Evolutionary conservation across 37 sponge, comb jelly and placozoan genomes (phyloP), one percentile per base, ranked within the genome.

Genomic region (Oopsacas minuta): DNA sequence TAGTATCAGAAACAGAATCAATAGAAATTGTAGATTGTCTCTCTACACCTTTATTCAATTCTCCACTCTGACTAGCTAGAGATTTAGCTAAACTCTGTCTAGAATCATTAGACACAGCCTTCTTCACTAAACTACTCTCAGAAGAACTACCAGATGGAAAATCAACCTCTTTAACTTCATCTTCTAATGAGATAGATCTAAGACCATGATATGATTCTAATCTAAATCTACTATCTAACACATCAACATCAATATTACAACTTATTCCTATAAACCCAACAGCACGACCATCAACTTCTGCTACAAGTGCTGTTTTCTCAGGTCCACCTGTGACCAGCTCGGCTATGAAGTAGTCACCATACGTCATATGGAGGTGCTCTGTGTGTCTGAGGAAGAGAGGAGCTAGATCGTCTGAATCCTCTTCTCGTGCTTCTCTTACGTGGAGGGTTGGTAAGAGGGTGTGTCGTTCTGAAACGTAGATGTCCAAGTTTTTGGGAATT

Each of bases 321-420:
- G 95, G 94, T 37, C 95, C 94, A 51, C 90, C 89, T 28, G 90
- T 96, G 35, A 98, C 92, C 88, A 98, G 49, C 87, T 98, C 99
- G 49, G 99, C 94, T 37, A 98, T 83, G 82, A 98, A 98, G 83
- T 90, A 93, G 7, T 95, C 94, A 0, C 99, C 99, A 87, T 97
- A 97, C 3, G 90, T 88, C 38, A 84, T 61, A 36, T 81, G 82
- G 0, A 95, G 82, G 37, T 91, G 86, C 1, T 86, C 81, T 23
- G 83, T 87, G 17, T 84, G 87, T 36, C 91, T 86, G 1, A 52
- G 86, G 82, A 98, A 90, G 46, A 98, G 88, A 3, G 96, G 96
- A 23, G 88, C 82, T 30, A 98, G 84, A 88, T 98, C 99, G 86
- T 98, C 99, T 83, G 92, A 69, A 82, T 98, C 99, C 87, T 98